Evolutionary conservation across 2,797 vertebrate species (phyloP), one percentile per base, ranked within the genome.

Genomic region (Enteromius viviparus): DNA sequence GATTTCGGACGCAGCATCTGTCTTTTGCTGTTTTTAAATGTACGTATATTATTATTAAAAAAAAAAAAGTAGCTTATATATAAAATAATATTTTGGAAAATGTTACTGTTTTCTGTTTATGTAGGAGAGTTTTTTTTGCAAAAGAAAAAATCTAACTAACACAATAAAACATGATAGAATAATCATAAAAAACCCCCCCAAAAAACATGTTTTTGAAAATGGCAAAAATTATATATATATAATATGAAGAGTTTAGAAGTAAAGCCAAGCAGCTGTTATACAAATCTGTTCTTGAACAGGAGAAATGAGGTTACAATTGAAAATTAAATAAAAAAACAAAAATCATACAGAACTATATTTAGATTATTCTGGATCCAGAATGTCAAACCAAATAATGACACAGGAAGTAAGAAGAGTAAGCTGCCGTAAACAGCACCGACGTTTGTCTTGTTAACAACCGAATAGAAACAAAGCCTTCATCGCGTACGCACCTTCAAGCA

Each of bases 401-500:
- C 66, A 58, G 66, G 32, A 26, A 82, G 66, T 19, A 53, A 72
- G 45, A 74, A 66, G 3, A 45, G 55, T 40, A 49, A 32, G 58
- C 58, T 58, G 19, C 15, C n/a, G 6, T 81, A 40, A 78, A 77
- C 74, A 49, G 85, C 40, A 51, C 82, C 86, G 84, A 87, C 84
- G 82, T 85, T 88, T 85, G 64, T 81, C 78, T 76, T 23, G 49
- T 78, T 85, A 66, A 75, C 53, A 53, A 55, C 71, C 37, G 10
- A 65, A 40, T 32, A 75, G 11, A 74, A 78, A 78, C 55, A 75
- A 85, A 69, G 60, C 34, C 29, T 32, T 74, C 76, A 34, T 89
- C 77, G 83, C 86, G 90, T 87, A 86, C 12, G 29, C 71, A 76
- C 88, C 88, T 90, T 87, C 89, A 87, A 91, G 89, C 88, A 87